These are phyloP conservation scores for Limenitis camilla DNA, from an alignment of 2,888 invertebrate genomes.

Conservation along the genomic window DNA sequence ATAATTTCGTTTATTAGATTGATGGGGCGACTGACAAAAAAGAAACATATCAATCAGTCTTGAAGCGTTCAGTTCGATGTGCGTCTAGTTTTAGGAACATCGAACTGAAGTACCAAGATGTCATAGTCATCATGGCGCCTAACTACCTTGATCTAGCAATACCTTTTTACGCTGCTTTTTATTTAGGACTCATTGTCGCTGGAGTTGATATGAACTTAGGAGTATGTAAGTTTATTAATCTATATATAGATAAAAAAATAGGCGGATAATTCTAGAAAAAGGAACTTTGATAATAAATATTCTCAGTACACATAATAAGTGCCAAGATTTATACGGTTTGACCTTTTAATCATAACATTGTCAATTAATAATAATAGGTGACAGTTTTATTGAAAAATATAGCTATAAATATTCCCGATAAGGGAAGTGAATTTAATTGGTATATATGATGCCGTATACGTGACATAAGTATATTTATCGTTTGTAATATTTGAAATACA, in stretches of 20 bases:
- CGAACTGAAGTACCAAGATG: constrained; percentile 46
- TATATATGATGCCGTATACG: too few species aligned
- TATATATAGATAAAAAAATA: too few species aligned
- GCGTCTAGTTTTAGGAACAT: constrained; percentile 43
- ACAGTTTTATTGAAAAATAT: too few species aligned
- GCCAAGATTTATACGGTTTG: too few species aligned
- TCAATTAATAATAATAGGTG: too few species aligned
- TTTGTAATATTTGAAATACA: too few species aligned
- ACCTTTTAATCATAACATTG: too few species aligned
- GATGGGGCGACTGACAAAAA: constrained; percentile 41
- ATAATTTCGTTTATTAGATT: constrained; percentile 31
- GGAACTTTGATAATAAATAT: not conserved
- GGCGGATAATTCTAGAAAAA: too few species aligned
- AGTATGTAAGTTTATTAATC: constrained; percentile 41
- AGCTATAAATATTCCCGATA: too few species aligned
- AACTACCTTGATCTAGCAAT: constrained; percentile 49
- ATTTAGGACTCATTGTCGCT: constrained; percentile 41
- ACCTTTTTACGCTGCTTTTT: constrained; percentile 54
- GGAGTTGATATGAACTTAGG: constrained; percentile 32
- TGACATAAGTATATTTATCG: too few species aligned
- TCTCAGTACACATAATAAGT: too few species aligned
- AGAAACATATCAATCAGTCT: constrained; percentile 42
- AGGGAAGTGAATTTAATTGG: too few species aligned
- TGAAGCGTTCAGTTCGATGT: constrained; percentile 38
- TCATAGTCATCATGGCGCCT: constrained; percentile 52